Conservation (phyloP, 2,888 invertebrate genomes). For the Macaria notata region DNA sequence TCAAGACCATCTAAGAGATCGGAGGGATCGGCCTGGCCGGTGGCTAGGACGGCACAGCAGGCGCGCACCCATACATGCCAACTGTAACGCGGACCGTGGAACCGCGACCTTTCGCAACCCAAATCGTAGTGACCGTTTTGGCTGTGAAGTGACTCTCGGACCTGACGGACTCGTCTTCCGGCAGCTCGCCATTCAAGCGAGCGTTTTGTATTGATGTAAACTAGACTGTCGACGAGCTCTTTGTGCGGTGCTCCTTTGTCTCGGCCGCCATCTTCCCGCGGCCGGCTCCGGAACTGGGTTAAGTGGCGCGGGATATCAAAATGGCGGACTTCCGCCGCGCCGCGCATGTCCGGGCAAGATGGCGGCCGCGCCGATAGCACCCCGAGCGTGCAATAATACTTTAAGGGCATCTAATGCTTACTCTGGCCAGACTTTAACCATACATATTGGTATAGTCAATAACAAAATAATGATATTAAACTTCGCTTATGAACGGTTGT, state of each 20-base stretch:
- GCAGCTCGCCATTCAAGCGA: conserved; percentile 39
- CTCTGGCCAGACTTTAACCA: conserved; percentile 57
- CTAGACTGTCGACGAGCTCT: conserved; percentile 64
- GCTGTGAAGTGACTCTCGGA: conserved; percentile 34
- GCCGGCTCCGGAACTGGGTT: conserved; percentile 61
- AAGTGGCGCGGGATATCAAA: conserved; percentile 71
- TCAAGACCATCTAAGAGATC: conserved; percentile 85
- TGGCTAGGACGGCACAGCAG: conserved; percentile 80
- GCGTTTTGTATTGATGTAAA: conserved; percentile 64
- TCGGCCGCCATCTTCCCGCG: conserved; percentile 27
- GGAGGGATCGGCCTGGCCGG: conserved; percentile 64
- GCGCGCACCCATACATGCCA: conserved; percentile 77
- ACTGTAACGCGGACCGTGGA: conserved; percentile 30
- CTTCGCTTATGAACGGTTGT: conserved; percentile 83
- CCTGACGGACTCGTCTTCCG: conserved; percentile 46
- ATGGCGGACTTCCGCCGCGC: conserved; percentile 57
- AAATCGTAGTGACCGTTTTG: conserved; percentile 30
- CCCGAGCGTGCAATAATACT: conserved; percentile 65
- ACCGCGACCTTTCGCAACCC: conserved; percentile 28
- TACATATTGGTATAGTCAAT: conserved; percentile 78
- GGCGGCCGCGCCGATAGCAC: conserved; percentile 47
- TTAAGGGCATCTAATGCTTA: conserved; percentile 69
- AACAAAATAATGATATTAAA: conserved; percentile 77
- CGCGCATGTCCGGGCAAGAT: conserved; percentile 70
- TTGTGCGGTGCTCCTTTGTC: conserved; percentile 57